phyloP scores from a whole-genome alignment of 2,888 invertebrate genomes.

The Drosophila meridionalis region DNA sequence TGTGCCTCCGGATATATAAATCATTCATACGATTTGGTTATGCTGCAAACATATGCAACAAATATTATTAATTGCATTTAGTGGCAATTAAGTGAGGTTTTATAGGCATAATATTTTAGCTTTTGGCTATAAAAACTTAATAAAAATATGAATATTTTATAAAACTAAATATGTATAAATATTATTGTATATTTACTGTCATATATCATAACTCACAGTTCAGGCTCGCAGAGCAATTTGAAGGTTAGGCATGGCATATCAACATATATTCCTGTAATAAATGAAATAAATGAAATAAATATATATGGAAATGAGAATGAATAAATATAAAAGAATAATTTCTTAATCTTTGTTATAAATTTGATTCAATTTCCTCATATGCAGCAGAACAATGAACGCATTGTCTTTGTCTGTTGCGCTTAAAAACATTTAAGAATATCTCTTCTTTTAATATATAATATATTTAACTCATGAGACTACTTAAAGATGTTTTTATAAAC shows the following conservation, averaged over 20 bases:
- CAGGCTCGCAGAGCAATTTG: background rate
- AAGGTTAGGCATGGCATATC: background rate
- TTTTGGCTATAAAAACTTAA: background rate
- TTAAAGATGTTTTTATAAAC: background rate
- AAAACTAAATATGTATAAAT: background rate
- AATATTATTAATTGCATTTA: constrained; percentile 1
- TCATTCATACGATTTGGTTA: background rate
- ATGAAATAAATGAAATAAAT: too few relatives aligned
- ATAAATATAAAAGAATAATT: too few relatives aligned
- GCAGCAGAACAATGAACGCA: background rate
- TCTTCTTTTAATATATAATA: background rate
- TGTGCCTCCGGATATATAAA: constrained; percentile 1
- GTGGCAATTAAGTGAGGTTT: background rate
- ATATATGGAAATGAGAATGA: too few relatives aligned
- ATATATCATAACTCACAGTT: background rate
- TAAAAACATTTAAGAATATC: background rate
- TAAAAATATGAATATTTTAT: background rate
- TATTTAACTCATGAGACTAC: background rate
- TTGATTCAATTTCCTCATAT: background rate
- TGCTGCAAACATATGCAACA: background rate
- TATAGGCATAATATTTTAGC: background rate
- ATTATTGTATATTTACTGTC: background rate
- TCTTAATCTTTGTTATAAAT: too few relatives aligned
- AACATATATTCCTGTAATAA: background rate
- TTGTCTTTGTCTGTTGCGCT: background rate